Evolutionary conservation across 2,797 vertebrate genomes (phyloP).

Genomic region (Jordanella pulchra): DNA sequence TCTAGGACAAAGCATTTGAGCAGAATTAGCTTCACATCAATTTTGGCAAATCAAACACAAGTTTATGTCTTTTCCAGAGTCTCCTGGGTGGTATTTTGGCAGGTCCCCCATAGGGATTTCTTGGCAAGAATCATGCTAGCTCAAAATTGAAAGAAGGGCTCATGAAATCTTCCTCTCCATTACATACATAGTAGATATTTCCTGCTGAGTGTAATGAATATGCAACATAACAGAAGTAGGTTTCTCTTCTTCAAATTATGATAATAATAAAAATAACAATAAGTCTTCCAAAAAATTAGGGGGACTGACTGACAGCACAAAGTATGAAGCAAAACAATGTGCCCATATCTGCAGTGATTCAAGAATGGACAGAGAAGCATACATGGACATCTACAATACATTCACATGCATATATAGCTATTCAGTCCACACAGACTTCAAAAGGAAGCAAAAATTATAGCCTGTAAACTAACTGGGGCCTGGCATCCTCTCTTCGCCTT

Average conservation of each 20-base stretch:
- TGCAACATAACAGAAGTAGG: background rate
- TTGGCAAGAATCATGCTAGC: background rate
- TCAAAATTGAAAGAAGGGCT: background rate
- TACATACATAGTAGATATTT: background rate
- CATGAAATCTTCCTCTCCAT: background rate
- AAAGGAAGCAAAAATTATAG: slow-evolving; percentile 77
- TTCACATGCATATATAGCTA: slow-evolving; percentile 38
- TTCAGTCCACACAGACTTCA: slow-evolving; percentile 68
- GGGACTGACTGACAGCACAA: background rate
- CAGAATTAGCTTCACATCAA: background rate
- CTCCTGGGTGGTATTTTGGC: background rate
- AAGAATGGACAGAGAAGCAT: slow-evolving; percentile 29
- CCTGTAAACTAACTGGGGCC: slow-evolving; percentile 78
- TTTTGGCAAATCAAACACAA: background rate
- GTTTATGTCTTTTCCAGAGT: background rate
- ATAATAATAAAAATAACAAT: background rate
- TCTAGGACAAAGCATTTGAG: background rate
- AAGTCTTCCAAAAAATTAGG: background rate
- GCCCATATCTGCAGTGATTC: background rate
- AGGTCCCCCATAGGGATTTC: background rate
- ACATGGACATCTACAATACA: slow-evolving; percentile 46
- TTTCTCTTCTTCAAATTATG: too few relatives aligned
- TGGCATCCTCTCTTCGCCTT: slow-evolving; percentile 70
- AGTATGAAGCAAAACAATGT: background rate
- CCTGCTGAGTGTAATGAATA: background rate